Evolutionary conservation across 1,140 invertebrate species (phyloP).

Genomic region (Drosophila mojavensis): DNA sequence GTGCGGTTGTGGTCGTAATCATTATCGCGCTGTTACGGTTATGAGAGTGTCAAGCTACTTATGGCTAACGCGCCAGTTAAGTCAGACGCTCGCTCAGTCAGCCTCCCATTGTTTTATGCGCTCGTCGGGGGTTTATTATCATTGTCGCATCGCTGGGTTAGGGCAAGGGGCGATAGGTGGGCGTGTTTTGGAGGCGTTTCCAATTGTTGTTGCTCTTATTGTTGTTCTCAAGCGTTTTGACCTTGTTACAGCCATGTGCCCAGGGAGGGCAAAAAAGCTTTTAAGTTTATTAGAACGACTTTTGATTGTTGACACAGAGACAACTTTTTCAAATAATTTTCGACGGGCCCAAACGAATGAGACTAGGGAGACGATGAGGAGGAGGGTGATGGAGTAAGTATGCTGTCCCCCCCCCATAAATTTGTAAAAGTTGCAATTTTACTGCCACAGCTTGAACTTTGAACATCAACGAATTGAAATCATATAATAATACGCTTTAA

Average conservation of each 20-base stretch:
- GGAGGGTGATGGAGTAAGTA: neutral
- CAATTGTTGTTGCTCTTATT: constrained; percentile 34
- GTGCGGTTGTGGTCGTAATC: constrained; percentile 61
- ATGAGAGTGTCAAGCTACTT: constrained; percentile 82
- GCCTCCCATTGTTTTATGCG: constrained; percentile 74
- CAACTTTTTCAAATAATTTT: constrained; percentile 48
- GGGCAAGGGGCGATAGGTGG: neutral
- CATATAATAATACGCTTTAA: constrained; percentile 75
- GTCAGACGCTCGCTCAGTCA: constrained; percentile 65
- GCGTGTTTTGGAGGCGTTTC: constrained; percentile 48
- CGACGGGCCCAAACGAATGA: constrained; percentile 3
- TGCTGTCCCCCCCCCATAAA: neutral
- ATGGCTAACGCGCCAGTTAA: constrained; percentile 78
- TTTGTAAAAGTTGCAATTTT: constrained; percentile 62
- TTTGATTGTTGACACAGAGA: constrained; percentile 73
- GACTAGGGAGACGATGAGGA: neutral
- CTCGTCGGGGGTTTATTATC: constrained; percentile 68
- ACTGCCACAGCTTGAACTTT: constrained; percentile 14
- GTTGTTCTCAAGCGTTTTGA: constrained; percentile 41
- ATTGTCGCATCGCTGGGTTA: constrained; percentile 48
- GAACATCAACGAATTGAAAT: constrained; percentile 47
- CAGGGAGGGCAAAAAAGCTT: constrained; percentile 50
- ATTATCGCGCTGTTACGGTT: constrained; percentile 82
- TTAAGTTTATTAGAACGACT: constrained; percentile 76
- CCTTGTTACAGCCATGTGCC: constrained; percentile 32